Conservation (phyloP, 2,888 invertebrate genomes). For the Thereva unica region DNA sequence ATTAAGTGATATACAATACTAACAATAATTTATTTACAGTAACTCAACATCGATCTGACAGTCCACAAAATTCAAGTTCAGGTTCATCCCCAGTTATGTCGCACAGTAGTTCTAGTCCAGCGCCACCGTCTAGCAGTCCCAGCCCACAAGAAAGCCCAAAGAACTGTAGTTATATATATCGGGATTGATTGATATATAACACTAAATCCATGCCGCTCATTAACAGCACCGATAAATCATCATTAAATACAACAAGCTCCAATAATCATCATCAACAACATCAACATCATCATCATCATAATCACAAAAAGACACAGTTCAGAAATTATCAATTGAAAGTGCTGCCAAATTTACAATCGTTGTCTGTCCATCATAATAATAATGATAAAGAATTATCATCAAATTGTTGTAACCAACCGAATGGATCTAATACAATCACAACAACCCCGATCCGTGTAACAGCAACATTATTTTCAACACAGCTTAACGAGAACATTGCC, state of each 20-base stretch:
- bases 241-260: slow-evolving; percentile 22
- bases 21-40: slow-evolving; percentile 48
- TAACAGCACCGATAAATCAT: slow-evolving; percentile 29
- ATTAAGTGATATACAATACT: slow-evolving; percentile 3
- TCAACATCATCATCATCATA: no score
- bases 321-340: slow-evolving; percentile 1
- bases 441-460: slow-evolving; percentile 49
- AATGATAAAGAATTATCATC: no score
- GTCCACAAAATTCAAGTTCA: slow-evolving; percentile 59
- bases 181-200: slow-evolving; percentile 60
- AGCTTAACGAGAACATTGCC: slow-evolving; percentile 50
- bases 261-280: slow-evolving; percentile 31
- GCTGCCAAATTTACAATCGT: neutral
- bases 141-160: slow-evolving; percentile 60
- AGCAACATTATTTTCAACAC: slow-evolving; percentile 54
- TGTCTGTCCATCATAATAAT: no score
- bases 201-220: slow-evolving; percentile 59
- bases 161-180: slow-evolving; percentile 60
- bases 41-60: slow-evolving; percentile 60
- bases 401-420: no score
- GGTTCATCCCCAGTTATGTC: slow-evolving; percentile 60
- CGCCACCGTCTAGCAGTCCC: slow-evolving; percentile 59
- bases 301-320: neutral
- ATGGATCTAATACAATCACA: neutral
- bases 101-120: slow-evolving; percentile 60